A percentile compares a stretch with the other conserved stretches of the same genome.
These are phyloP conservation scores for Acleris holmiana DNA, from an alignment of 2,888 invertebrate genomes.

Conservation along the genomic window DNA sequence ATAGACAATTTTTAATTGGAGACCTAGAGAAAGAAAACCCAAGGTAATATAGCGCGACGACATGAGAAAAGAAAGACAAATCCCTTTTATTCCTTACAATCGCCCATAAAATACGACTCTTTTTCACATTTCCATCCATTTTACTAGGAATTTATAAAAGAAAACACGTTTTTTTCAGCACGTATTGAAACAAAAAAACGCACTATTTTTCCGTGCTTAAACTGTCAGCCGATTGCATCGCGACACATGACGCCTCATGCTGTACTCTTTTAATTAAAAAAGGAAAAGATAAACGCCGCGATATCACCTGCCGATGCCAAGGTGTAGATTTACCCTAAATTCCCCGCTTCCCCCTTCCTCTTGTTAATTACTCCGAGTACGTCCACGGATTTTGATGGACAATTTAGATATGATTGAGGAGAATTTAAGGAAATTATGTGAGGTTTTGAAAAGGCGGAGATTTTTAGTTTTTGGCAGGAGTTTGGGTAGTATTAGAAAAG, in stretches of 20 bases:
- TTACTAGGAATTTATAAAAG: not conserved
- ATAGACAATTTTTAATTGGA: no score
- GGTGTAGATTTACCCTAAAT: conserved; percentile 77
- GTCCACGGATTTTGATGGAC: conserved; percentile 36
- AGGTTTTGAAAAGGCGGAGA: no score
- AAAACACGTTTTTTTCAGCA: not conserved
- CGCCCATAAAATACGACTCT: no score
- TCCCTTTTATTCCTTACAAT: no score
- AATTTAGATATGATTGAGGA: conserved; percentile 25
- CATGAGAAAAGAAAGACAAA: no score
- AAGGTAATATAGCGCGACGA: no score
- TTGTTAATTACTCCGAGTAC: conserved; percentile 53
- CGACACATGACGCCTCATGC: conserved; percentile 67
- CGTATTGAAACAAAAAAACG: conserved; percentile 1
- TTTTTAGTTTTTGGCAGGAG: no score
- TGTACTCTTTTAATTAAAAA: conserved; percentile 63
- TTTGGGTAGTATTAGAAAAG: no score
- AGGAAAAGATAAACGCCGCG: conserved; percentile 56
- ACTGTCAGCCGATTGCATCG: conserved; percentile 61
- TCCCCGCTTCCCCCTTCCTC: conserved; percentile 55
- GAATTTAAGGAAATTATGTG: no score
- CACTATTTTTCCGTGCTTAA: conserved; percentile 14
- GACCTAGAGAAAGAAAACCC: no score
- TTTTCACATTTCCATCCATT: not conserved
- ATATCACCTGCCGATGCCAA: conserved; percentile 78